Base-by-base conservation (phyloP, 92 coral and sea anemone genomes). In the Actinernus sp. region DNA sequence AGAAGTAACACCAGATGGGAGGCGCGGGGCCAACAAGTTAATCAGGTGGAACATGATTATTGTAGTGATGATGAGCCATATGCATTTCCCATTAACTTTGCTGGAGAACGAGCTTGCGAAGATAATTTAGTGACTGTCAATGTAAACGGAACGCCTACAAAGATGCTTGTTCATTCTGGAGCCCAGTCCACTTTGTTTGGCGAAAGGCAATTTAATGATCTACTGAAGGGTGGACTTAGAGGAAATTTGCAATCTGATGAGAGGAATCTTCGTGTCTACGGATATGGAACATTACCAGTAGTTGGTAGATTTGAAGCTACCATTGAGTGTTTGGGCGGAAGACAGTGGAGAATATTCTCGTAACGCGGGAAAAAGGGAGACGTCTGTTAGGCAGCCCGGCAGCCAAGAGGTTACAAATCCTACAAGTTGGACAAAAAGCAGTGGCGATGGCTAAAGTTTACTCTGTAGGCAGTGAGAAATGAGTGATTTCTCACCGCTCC, bases 361-460 rank as follows among this genome's bases (percentile, higher is more conserved):
- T n/a, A n/a, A n/a, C n/a, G n/a, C n/a, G n/a, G n/a, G n/a, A n/a
- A n/a, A n/a, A n/a, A n/a, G n/a, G n/a, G n/a, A n/a, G n/a, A n/a
- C n/a, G n/a, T n/a, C n/a, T n/a, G n/a, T n/a, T 29, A 13, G 71
- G 57, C 25, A 46, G 71, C 31, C 11, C 71, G 17, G 58, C 70
- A 20, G 51, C 13, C n/a, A n/a, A n/a, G n/a, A n/a, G n/a, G n/a
- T n/a, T n/a, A n/a, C n/a, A n/a, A n/a, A n/a, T n/a, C n/a, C n/a
- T n/a, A n/a, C n/a, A n/a, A n/a, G n/a, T n/a, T n/a, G n/a, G n/a
- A n/a, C n/a, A n/a, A n/a, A n/a, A 64, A 29, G 25, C 9, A 18
- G 40, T 39, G 0, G 61, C 2, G 10, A 27, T 55, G 61, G 56
- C 38, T n/a, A n/a, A n/a, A n/a, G n/a, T n/a, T n/a, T n/a, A n/a